Evolutionary conservation across 2,113 vertebrate species (phyloP).

Genomic region (Grus americana): DNA sequence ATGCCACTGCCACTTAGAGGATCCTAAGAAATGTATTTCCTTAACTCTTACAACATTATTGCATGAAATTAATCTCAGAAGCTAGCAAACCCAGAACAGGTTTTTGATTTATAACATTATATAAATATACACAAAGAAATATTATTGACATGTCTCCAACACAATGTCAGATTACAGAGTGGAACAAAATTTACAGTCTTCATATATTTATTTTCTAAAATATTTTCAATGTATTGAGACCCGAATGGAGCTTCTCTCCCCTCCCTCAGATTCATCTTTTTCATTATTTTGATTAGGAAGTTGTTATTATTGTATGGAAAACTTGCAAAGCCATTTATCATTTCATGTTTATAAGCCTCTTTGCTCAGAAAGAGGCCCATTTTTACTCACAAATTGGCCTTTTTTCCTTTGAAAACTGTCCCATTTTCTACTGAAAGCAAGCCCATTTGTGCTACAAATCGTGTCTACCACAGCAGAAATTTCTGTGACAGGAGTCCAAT

Average conservation of each 20-base stretch:
- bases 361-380: background rate
- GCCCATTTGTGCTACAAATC: constrained; percentile 39
- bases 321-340: constrained; percentile 24
- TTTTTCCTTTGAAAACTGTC: constrained; percentile 19
- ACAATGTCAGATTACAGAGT: background rate
- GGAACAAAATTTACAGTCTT: background rate
- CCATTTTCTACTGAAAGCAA: constrained; percentile 45
- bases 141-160: background rate
- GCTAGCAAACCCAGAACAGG: background rate
- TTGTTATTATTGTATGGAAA: background rate
- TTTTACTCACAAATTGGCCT: constrained; percentile 38
- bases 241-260: background rate
- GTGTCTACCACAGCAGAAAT: constrained; percentile 21
- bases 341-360: constrained; percentile 3
- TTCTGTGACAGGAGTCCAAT: constrained; percentile 28
- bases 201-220: background rate
- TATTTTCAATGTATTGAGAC: background rate
- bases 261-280: background rate
- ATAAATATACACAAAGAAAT: background rate
- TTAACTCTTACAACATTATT: background rate
- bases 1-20: background rate
- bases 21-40: background rate
- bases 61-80: constrained; percentile 5
- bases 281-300: constrained; percentile 42
- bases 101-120: background rate